phyloP scores from a whole-genome alignment of 2,888 invertebrate species.

The Caenorhabditis japonica region DNA sequence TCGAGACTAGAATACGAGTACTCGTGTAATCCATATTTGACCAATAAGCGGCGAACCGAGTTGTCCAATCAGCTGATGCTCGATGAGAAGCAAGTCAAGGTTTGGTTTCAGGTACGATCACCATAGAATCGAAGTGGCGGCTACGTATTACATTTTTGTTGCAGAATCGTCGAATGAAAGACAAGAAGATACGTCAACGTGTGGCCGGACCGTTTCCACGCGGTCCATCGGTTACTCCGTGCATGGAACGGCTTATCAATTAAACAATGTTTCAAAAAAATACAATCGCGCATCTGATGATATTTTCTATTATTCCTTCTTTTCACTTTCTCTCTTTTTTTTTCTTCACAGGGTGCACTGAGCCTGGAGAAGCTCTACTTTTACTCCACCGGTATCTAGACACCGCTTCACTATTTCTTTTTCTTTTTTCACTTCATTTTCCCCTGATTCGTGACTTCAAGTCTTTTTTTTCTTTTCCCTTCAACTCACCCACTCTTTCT shows the following conservation, averaged over 20 bases:
- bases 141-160: not conserved
- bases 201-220: slow-evolving; percentile 28
- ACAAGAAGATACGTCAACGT: slow-evolving; percentile 34
- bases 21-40: slow-evolving; percentile 21
- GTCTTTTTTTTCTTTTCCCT: slow-evolving; percentile 1
- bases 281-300: too few species aligned
- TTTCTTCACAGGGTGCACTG: slow-evolving; percentile 12
- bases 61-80: slow-evolving; percentile 79
- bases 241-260: slow-evolving; percentile 12
- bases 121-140: too few species aligned
- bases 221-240: slow-evolving; percentile 29
- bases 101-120: slow-evolving; percentile 72
- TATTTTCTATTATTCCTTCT: too few species aligned
- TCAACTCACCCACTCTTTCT: slow-evolving; percentile 2
- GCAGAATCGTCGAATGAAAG: slow-evolving; percentile 47
- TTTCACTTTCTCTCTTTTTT: slow-evolving; percentile 13
- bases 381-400: slow-evolving; percentile 29
- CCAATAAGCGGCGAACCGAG: slow-evolving; percentile 29
- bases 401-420: slow-evolving; percentile 12
- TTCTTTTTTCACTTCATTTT: slow-evolving; percentile 1
- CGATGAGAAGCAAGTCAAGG: slow-evolving; percentile 76
- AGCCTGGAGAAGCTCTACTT: slow-evolving; percentile 2
- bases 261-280: too few species aligned
- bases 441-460: not conserved
- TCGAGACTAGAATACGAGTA: slow-evolving; percentile 40